Conservation (phyloP, 64 coral and sea anemone species). For the Anthopleura sola region DNA sequence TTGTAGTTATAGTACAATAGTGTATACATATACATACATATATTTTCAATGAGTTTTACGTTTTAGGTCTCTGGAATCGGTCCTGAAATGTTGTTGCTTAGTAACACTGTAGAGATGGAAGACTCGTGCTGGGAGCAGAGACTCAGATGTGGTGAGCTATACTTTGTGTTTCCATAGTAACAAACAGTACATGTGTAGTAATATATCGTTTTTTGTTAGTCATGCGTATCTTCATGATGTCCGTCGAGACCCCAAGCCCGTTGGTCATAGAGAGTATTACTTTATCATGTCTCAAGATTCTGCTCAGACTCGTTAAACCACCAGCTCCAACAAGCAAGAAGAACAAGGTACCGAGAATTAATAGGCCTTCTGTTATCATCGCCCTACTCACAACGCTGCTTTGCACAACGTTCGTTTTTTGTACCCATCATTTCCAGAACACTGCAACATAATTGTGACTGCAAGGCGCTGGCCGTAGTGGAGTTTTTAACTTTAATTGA, state of each 20-base stretch:
- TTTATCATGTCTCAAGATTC: conserved; percentile 91
- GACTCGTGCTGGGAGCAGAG: conserved; percentile 92
- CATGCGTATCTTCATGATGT: conserved; percentile 91
- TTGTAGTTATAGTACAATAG: too few species aligned
- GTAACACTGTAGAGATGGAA: conserved; percentile 88
- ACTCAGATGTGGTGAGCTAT: conserved; percentile 76
- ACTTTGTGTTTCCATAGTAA: not conserved
- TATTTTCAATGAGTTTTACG: not conserved
- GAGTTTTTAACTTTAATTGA: too few species aligned
- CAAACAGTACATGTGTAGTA: not conserved
- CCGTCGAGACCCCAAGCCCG: conserved; percentile 83
- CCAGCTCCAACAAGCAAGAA: conserved; percentile 81
- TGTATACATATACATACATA: too few species aligned
- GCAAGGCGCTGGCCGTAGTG: too few species aligned
- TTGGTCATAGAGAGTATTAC: conserved; percentile 91
- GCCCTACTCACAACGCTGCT: too few species aligned
- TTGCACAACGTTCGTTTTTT: too few species aligned
- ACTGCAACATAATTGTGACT: too few species aligned
- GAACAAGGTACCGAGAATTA: conserved; percentile 58
- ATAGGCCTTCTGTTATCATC: too few species aligned
- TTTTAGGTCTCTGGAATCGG: conserved; percentile 82
- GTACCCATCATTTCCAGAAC: too few species aligned
- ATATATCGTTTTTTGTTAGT: conserved; percentile 29
- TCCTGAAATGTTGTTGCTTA: conserved; percentile 91
- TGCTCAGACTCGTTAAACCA: conserved; percentile 85